A percentile compares a stretch with the other conserved stretches of the same genome.
Evolutionary conservation across 2,797 vertebrate genomes (phyloP).

Genomic region (Lagorchestes hirsutus): DNA sequence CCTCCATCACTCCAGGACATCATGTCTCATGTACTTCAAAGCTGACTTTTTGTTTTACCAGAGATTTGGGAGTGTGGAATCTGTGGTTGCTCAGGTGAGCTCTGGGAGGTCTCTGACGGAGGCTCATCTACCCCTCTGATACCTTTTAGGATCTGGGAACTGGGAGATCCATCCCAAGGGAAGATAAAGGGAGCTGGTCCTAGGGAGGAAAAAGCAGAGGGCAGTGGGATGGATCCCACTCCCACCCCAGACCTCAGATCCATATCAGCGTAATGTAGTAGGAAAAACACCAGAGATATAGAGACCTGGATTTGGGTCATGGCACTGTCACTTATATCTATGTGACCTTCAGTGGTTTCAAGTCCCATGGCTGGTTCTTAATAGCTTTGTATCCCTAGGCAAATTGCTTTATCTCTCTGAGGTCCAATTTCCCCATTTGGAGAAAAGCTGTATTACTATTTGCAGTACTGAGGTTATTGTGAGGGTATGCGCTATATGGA

Average conservation of each 20-base stretch:
- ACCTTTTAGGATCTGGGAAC: not conserved
- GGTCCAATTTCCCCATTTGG: not conserved
- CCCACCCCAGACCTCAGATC: not conserved
- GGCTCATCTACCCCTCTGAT: not conserved
- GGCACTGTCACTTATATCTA: no score
- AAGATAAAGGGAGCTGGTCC: not conserved
- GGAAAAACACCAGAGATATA: not conserved
- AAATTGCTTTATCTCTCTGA: not conserved
- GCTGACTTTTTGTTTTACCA: constrained; percentile 88
- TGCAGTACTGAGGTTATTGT: not conserved
- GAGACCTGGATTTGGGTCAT: not conserved
- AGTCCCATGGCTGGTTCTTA: not conserved
- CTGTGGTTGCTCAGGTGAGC: constrained; percentile 90
- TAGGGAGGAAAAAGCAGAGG: not conserved
- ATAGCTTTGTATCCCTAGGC: not conserved
- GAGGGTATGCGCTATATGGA: not conserved
- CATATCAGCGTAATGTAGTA: not conserved
- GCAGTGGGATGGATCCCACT: not conserved
- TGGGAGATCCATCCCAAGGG: not conserved
- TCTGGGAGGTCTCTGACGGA: not conserved
- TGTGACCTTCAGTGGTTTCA: not conserved
- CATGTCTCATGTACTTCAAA: constrained; percentile 88
- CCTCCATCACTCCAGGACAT: constrained; percentile 86
- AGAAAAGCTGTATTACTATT: not conserved
- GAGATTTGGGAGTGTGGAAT: constrained; percentile 87